Conservation (phyloP, 2,888 invertebrate species). For the Aspidiotus destructor region DNA sequence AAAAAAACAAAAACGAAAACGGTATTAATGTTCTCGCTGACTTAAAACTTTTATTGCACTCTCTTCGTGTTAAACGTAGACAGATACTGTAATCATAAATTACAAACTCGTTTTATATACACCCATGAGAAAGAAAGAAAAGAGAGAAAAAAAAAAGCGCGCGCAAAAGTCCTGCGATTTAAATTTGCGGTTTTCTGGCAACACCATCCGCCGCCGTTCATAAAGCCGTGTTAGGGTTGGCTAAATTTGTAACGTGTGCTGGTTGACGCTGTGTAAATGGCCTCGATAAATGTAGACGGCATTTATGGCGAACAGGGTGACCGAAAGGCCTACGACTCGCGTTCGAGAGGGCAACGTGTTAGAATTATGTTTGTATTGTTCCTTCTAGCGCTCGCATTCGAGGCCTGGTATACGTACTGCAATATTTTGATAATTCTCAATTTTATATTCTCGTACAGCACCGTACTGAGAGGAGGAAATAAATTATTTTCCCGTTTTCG, state of each 20-base stretch:
- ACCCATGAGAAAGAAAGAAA: background rate
- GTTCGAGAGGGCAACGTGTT: too few species aligned
- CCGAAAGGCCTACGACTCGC: too few species aligned
- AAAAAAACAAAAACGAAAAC: background rate
- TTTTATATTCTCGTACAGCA: too few species aligned
- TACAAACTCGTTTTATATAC: conserved; percentile 1
- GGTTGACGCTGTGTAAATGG: background rate
- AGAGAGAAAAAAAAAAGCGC: background rate
- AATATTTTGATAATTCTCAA: too few species aligned
- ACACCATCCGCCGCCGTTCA: background rate
- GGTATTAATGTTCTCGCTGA: conserved; percentile 2
- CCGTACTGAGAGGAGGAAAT: too few species aligned
- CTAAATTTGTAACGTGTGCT: background rate
- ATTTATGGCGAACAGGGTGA: too few species aligned
- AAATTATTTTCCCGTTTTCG: too few species aligned
- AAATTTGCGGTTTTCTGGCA: conserved; percentile 2
- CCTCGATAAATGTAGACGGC: background rate
- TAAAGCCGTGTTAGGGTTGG: background rate
- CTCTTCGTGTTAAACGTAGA: conserved; percentile 2
- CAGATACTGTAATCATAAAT: background rate
- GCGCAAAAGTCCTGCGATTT: background rate
- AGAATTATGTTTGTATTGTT: too few species aligned
- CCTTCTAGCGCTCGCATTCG: too few species aligned
- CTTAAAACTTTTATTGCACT: background rate
- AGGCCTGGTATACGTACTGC: too few species aligned